Base-by-base conservation (phyloP, 2,113 vertebrate species). In the Periophthalmodon schlosseri region DNA sequence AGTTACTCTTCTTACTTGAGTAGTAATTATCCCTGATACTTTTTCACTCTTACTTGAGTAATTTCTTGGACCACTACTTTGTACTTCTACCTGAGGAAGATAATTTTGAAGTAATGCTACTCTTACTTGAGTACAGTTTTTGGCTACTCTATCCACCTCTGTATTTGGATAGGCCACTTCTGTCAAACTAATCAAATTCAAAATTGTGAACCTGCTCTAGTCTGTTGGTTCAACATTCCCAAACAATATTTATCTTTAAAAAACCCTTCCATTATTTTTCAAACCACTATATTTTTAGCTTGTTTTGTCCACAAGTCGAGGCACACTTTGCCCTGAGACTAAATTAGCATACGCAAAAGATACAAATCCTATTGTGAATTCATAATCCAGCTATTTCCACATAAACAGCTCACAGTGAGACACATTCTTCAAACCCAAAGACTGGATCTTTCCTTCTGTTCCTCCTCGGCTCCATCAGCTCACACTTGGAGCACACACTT, bases 371-470 rank as follows among this genome's bases (percentile, higher is more conserved):
- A 73, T 87, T 84, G 74, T 75, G 56, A 80, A 86, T 82, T 88
- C 81, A 83, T 87, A 85, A 82, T 81, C 83, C 77, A 70, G 49
- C 69, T 23, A 75, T 81, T 77, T 82, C 83, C 78, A 87, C 86
- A 84, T 82, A 80, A 86, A 76, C 78, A 77, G 60, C 56, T 70
- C 72, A 74, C 70, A 68, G 49, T 1, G 18, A 86, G 74, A 80
- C 74, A 76, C 77, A 81, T 74, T 82, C 78, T 81, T 78, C 5
- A 79, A 78, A 36, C 44, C 4, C 4, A 28, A 28, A 28, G 11
- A 3, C 21, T 23, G 21, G 4, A 12, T 12, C 77, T 70, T 70
- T 66, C 24, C 68, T 69, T 67, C 70, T 66, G 61, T 33, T 52
- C 52, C 74, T n/a, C 10, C 23, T 23, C 57, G 24, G 68, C 74